Conservation (phyloP, 2,888 invertebrate genomes). For the Drosophila putrida region DNA sequence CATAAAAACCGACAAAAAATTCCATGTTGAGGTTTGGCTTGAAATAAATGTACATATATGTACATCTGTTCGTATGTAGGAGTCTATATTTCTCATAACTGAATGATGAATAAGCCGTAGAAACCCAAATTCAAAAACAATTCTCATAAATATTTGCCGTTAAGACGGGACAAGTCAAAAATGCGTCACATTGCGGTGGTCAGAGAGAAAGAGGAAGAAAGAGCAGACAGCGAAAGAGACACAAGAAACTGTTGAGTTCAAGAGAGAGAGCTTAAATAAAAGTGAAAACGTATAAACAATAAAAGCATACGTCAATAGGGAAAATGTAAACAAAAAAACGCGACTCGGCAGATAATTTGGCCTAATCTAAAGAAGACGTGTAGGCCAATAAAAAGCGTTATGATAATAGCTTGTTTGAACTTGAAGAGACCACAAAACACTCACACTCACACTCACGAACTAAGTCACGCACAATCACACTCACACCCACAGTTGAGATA, state of each 20-base stretch:
- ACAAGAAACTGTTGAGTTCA: not conserved
- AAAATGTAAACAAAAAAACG: constrained; percentile 42
- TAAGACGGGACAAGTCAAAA: constrained; percentile 10
- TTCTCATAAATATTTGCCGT: constrained; percentile 16
- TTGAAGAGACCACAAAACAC: constrained; percentile 26
- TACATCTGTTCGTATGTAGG: not conserved
- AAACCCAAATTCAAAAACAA: constrained; percentile 34
- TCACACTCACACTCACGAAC: not conserved
- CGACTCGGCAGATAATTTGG: constrained; percentile 5
- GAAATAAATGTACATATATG: constrained; percentile 1
- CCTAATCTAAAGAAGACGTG: constrained; percentile 12
- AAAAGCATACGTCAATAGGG: constrained; percentile 19
- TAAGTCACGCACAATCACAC: not conserved
- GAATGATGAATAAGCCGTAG: constrained; percentile 37
- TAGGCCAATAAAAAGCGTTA: constrained; percentile 29
- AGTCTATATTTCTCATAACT: constrained; percentile 17
- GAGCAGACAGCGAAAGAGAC: not conserved
- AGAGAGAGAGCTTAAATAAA: constrained; percentile 41
- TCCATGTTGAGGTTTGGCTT: constrained; percentile 18
- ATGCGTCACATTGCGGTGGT: constrained; percentile 27
- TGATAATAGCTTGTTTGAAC: constrained; percentile 41
- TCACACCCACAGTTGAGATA: constrained; percentile 2
- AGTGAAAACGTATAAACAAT: constrained; percentile 37
- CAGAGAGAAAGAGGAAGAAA: not conserved
- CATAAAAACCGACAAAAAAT: constrained; percentile 16